phyloP scores from a whole-genome alignment of 2,113 vertebrate species.

The Falco punctatus region DNA sequence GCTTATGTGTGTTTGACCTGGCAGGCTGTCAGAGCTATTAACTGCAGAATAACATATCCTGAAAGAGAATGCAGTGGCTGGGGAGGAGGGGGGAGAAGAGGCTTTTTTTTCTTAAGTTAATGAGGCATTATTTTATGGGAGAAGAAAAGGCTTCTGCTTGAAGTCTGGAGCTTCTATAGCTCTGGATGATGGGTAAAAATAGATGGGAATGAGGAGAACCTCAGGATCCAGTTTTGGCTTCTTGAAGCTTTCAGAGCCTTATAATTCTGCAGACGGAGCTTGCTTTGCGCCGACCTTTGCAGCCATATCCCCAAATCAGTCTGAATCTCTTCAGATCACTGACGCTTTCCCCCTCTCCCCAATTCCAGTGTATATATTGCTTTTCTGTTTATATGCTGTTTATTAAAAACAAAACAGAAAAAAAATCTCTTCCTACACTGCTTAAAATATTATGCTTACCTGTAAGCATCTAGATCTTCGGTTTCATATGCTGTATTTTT shows the following conservation, averaged over 20 bases:
- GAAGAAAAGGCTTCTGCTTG: constrained; percentile 4
- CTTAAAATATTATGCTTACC: constrained; percentile 1
- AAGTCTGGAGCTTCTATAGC: constrained; percentile 1
- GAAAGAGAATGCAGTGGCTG: constrained; percentile 19
- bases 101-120: neutral
- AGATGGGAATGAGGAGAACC: constrained; percentile 2
- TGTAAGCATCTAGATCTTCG: neutral
- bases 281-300: neutral
- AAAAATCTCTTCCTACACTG: neutral
- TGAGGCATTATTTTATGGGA: constrained; percentile 67
- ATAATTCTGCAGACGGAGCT: neutral
- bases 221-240: neutral
- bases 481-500: neutral
- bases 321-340: neutral
- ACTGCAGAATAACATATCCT: constrained; percentile 69
- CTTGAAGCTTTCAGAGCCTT: neutral
- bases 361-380: neutral
- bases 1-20: constrained; percentile 74
- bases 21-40: constrained; percentile 74
- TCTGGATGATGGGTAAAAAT: neutral
- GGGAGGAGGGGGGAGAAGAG: neutral
- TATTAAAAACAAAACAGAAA: constrained; percentile 1
- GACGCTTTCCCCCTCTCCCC: neutral
- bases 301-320: neutral
- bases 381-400: neutral